Percentiles rank a stretch among this genome's conserved stretches.
Evolutionary conservation across 2,797 vertebrate genomes (phyloP).

Genomic region (Clarias platycephalus): DNA sequence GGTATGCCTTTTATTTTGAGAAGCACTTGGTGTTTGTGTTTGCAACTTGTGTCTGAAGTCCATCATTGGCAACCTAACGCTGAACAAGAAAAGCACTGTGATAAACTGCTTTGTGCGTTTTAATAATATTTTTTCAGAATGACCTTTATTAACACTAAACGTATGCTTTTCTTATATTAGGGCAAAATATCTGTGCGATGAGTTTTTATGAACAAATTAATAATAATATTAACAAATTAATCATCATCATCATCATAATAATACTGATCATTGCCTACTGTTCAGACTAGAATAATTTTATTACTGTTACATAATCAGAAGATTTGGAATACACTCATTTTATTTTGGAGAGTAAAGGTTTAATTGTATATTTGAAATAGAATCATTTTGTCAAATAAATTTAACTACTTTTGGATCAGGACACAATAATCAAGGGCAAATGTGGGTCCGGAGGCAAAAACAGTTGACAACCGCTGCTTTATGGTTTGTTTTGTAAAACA

Average conservation of each 20-base stretch:
- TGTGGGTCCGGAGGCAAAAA: not conserved
- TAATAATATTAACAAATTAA: no score
- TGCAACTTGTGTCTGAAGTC: not conserved
- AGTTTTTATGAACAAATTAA: not conserved
- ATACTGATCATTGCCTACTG: not conserved
- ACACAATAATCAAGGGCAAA: conserved; percentile 7
- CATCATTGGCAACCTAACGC: not conserved
- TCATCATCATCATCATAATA: not conserved
- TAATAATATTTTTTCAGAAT: not conserved
- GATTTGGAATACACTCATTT: not conserved
- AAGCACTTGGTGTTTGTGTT: not conserved
- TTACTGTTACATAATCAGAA: not conserved
- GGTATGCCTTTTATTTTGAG: not conserved
- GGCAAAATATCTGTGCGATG: not conserved
- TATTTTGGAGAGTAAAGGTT: not conserved
- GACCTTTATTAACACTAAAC: not conserved
- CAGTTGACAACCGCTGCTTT: not conserved
- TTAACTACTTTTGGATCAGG: not conserved
- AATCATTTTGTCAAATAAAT: not conserved
- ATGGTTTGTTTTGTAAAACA: not conserved
- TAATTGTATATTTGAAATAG: not conserved
- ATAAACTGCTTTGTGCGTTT: not conserved
- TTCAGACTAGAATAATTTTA: not conserved
- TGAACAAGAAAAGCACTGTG: not conserved
- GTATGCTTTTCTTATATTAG: not conserved